Conservation (phyloP, 1,140 invertebrate species). For the Phenacoccus solenopsis region DNA sequence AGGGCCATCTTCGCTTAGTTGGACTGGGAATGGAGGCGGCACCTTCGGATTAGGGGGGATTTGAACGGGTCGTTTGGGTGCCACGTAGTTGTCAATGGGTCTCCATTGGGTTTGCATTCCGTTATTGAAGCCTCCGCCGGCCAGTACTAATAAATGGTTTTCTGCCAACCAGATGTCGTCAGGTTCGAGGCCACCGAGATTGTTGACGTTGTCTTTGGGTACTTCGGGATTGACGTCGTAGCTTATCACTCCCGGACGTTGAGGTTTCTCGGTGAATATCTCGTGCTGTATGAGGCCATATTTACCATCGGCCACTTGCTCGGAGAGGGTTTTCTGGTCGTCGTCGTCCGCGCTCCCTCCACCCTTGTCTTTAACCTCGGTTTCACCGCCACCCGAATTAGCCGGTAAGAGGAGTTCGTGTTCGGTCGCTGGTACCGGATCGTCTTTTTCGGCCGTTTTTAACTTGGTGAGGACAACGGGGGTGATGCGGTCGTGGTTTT, state of each 20-base stretch:
- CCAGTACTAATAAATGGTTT: constrained; percentile 69
- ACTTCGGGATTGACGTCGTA: constrained; percentile 64
- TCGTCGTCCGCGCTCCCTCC: constrained; percentile 42
- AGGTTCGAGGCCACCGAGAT: constrained; percentile 62
- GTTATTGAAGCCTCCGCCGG: constrained; percentile 49
- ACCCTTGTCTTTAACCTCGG: constrained; percentile 23
- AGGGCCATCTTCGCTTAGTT: constrained; percentile 63
- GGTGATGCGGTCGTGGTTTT: not conserved
- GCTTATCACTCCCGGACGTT: constrained; percentile 64
- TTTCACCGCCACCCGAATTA: constrained; percentile 13
- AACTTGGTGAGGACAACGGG: not conserved
- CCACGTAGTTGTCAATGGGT: constrained; percentile 67
- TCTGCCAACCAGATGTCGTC: constrained; percentile 82
- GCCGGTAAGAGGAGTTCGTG: not conserved
- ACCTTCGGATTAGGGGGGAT: constrained; percentile 57
- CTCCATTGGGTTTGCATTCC: constrained; percentile 43
- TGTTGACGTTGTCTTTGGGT: constrained; percentile 59
- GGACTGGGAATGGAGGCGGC: constrained; percentile 78
- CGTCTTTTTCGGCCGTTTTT: not conserved
- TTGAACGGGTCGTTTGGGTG: constrained; percentile 63
- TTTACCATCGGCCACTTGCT: constrained; percentile 76
- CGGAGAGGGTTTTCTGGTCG: constrained; percentile 63
- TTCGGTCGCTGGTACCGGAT: not conserved
- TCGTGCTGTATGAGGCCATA: constrained; percentile 79
- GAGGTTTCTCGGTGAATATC: constrained; percentile 50